A percentile compares a stretch with the other conserved stretches of the same genome.
Evolutionary conservation across 2,888 invertebrate genomes (phyloP).

Genomic region (Maniola hyperantus): DNA sequence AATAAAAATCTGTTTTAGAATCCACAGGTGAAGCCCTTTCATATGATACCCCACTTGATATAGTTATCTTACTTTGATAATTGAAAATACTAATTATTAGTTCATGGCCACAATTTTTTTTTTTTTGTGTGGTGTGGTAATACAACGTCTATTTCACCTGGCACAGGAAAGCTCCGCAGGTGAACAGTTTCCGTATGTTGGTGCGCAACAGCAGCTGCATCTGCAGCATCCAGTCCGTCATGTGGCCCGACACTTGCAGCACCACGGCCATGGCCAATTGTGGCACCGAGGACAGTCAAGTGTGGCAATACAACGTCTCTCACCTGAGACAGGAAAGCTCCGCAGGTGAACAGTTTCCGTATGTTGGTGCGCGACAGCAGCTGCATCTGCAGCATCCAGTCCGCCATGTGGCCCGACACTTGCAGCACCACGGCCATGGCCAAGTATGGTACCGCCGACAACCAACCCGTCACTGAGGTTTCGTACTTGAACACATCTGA

Average conservation of each 20-base stretch:
- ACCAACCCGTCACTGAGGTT: constrained; percentile 89
- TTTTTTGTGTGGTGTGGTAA: too few species aligned
- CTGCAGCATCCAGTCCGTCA: constrained; percentile 87
- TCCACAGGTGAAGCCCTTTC: too few species aligned
- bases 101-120: too few species aligned
- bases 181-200: constrained; percentile 84
- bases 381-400: constrained; percentile 86
- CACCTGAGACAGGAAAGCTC: constrained; percentile 75
- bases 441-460: constrained; percentile 94
- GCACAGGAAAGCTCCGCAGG: constrained; percentile 73
- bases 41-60: too few species aligned
- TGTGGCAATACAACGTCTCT: not conserved
- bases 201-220: constrained; percentile 87
- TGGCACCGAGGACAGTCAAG: constrained; percentile 92
- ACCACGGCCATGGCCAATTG: constrained; percentile 94
- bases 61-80: too few species aligned
- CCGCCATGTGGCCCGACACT: constrained; percentile 89
- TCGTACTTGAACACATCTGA: constrained; percentile 88
- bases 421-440: constrained; percentile 93
- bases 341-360: constrained; percentile 77
- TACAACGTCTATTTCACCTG: constrained; percentile 57
- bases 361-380: constrained; percentile 89
- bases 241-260: constrained; percentile 90
- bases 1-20: too few species aligned
- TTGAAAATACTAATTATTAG: too few species aligned